A percentile compares a stretch with the other conserved stretches of the same genome.
phyloP scores from a whole-genome alignment of 2,113 vertebrate species.

The Triplophysa rosa region DNA sequence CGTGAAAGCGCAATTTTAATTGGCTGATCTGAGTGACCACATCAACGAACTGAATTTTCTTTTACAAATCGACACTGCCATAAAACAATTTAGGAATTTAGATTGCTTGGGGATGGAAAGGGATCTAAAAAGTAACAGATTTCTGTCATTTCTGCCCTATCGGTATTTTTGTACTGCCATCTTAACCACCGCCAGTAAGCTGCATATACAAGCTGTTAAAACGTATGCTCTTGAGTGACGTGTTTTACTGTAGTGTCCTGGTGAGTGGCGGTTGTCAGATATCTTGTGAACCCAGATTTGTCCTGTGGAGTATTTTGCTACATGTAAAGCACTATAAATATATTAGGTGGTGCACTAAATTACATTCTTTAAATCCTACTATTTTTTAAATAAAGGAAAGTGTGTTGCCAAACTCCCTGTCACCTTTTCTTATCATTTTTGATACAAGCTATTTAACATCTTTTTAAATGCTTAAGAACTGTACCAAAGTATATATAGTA shows the following conservation, averaged over 20 bases:
- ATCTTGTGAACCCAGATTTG: constrained; percentile 60
- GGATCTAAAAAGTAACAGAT: constrained; percentile 36
- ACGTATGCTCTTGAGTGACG: constrained; percentile 62
- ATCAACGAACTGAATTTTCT: constrained; percentile 49
- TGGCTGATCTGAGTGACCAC: constrained; percentile 31
- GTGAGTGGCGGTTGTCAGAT: constrained; percentile 61
- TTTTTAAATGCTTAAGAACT: constrained; percentile 53
- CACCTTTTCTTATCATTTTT: constrained; percentile 51
- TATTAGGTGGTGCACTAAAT: constrained; percentile 70
- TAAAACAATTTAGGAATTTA: constrained; percentile 55
- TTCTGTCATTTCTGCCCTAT: constrained; percentile 54
- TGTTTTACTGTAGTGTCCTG: constrained; percentile 71
- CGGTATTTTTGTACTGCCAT: constrained; percentile 65
- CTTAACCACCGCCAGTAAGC: constrained; percentile 56
- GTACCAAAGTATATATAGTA: neutral
- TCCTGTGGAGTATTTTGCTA: constrained; percentile 73
- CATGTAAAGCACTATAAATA: constrained; percentile 74
- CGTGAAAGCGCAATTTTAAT: constrained; percentile 47
- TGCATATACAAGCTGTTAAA: constrained; percentile 65
- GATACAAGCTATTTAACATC: neutral
- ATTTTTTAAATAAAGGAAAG: constrained; percentile 78
- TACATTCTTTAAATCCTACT: constrained; percentile 71
- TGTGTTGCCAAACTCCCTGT: constrained; percentile 64
- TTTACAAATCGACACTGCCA: constrained; percentile 50
- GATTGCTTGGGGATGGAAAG: constrained; percentile 56